Evolutionary conservation across 30 jellyfish, hydroid and myxozoan species (phyloP), one percentile per base, ranked within the genome.

Genomic region (Chironex yamaguchii): DNA sequence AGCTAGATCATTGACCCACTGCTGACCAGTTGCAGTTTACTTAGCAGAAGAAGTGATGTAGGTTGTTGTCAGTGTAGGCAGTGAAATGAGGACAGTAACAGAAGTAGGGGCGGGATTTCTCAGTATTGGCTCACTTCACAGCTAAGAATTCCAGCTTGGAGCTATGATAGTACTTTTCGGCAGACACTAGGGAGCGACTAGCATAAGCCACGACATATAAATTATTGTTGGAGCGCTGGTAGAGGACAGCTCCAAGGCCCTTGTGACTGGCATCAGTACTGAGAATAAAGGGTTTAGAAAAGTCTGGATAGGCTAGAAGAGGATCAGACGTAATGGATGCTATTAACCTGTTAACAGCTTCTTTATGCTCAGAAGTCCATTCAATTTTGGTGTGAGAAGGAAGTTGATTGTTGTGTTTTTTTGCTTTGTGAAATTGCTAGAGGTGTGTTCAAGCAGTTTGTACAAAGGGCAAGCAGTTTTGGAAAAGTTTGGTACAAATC

Each of bases 191-290:
- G 23, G 82, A 26, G 1, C 84, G n/a, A 0, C 82, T 62, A 1
- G 91, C 91, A 30, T 79, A 62, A 4, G 54, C 30, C 33, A 79
- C 35, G 0, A 79, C 90, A 6, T 65, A 4, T 25, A 27, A 2
- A 0, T 34, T 32, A 0, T 75, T 52, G 26, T 79, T 52, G 6
- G 62, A 71, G 3, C 12, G 29, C 22, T 79, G 84, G 25, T 79
- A 79, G 28, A 62, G 30, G 1, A 79, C 84, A 1, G 84, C 69
- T 2, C 90, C 90, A 0, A 79, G 72, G 0, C 90, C 90, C n/a
- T n/a, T n/a, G n/a, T n/a, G 71, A 48, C 90, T 79, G 32, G 90
- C 90, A 79, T 79, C 84, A 0, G 71, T 30, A 63, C 64, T 71
- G 58, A 79, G 54, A 1, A 79, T 29, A 30, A 23, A 79, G 12